Conservation (phyloP, 2,888 invertebrate genomes). For the Rhaphigaster nebulosa region DNA sequence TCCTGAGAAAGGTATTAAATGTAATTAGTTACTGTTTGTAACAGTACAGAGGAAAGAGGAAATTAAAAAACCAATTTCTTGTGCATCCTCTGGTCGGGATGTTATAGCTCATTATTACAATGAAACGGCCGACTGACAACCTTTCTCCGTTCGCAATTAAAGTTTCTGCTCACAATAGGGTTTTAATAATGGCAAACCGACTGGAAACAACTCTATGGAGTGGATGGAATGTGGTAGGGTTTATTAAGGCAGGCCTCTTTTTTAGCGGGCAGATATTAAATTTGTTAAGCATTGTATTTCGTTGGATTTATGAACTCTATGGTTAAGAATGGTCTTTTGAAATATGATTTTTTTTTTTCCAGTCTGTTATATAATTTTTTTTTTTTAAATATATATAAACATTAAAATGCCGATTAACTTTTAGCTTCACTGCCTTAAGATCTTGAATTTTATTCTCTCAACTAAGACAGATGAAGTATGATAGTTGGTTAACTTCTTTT, state of each 20-base stretch:
- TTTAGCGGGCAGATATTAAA: background rate
- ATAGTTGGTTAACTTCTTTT: too few species aligned
- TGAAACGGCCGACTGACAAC: background rate
- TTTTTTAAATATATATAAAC: too few species aligned
- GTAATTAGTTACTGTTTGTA: background rate
- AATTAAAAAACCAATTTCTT: background rate
- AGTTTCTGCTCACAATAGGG: background rate
- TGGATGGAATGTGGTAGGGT: background rate
- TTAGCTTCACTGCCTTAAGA: too few species aligned
- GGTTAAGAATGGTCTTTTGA: background rate
- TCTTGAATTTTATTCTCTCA: too few species aligned
- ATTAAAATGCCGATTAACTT: too few species aligned
- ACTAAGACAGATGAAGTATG: too few species aligned
- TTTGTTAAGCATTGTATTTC: background rate
- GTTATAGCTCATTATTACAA: background rate
- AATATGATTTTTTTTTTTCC: background rate
- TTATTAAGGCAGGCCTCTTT: background rate
- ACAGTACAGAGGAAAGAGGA: background rate
- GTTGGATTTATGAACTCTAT: background rate
- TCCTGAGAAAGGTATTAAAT: background rate
- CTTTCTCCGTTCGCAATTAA: background rate
- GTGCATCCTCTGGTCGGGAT: background rate
- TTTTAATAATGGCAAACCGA: conserved; percentile 12
- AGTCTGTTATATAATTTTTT: background rate
- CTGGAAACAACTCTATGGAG: background rate